These are phyloP conservation scores for Panthera leo DNA, from an alignment of 2,113 vertebrate genomes.

Conservation along the genomic window DNA sequence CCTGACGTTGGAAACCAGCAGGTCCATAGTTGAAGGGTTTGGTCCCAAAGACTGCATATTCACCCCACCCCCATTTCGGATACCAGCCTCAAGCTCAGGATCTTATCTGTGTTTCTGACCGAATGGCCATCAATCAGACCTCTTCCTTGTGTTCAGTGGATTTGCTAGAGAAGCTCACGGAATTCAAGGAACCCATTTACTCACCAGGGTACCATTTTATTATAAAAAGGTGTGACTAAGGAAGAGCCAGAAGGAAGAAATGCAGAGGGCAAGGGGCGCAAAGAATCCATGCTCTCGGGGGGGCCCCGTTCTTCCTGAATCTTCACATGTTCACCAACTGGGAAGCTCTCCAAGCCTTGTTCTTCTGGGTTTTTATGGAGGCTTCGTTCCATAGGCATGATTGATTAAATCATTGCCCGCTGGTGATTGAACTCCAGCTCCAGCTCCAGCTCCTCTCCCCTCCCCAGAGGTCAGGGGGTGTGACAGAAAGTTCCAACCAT, in stretches of 20 bases:
- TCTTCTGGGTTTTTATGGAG: neutral
- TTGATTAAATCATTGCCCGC: neutral
- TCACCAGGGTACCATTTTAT: neutral
- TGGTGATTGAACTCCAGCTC: neutral
- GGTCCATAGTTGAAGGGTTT: neutral
- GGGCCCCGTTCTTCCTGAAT: neutral
- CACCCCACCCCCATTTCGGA: neutral
- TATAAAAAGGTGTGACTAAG: no score
- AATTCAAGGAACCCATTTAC: neutral
- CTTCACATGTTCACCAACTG: neutral
- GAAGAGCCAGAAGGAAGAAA: neutral
- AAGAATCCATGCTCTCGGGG: neutral
- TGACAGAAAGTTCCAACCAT: neutral
- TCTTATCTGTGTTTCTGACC: neutral
- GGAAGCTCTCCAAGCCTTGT: neutral
- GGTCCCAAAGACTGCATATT: neutral
- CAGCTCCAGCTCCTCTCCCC: neutral
- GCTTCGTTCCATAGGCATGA: neutral
- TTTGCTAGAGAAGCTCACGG: neutral
- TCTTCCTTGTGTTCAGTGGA: neutral
- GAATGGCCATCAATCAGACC: neutral
- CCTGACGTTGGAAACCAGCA: neutral
- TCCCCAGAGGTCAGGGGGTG: neutral
- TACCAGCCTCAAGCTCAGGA: neutral
- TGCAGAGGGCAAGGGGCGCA: neutral